Conservation (phyloP, 1,140 invertebrate genomes). For the Latrodectus geometricus region DNA sequence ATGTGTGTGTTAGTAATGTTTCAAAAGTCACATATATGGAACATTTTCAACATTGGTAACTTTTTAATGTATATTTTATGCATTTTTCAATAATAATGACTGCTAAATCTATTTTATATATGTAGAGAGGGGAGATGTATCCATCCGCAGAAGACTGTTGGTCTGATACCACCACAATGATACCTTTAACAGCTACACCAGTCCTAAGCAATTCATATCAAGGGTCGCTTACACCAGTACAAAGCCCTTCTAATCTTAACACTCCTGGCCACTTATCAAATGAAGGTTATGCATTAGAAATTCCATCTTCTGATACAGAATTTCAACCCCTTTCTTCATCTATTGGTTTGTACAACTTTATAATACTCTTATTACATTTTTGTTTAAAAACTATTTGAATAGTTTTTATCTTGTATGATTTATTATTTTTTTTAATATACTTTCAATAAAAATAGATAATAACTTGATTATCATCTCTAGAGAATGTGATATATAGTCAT, state of each 20-base stretch:
- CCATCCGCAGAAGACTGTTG: slow-evolving; percentile 45
- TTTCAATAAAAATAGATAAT: too few relatives aligned
- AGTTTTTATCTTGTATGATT: too few relatives aligned
- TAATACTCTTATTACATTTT: background rate
- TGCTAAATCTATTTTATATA: background rate
- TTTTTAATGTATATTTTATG: background rate
- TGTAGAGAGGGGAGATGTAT: slow-evolving; percentile 41
- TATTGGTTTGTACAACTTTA: slow-evolving; percentile 6
- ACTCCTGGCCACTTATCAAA: background rate
- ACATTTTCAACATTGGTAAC: background rate
- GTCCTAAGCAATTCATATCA: slow-evolving; percentile 7
- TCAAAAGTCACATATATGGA: too few relatives aligned
- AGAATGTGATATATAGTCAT: too few relatives aligned
- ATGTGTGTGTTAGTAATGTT: too few relatives aligned
- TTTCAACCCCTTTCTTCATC: slow-evolving; percentile 21
- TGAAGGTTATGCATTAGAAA: background rate
- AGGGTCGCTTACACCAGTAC: background rate
- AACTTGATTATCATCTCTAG: too few relatives aligned
- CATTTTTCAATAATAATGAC: background rate
- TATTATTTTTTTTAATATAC: too few relatives aligned
- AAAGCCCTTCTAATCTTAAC: slow-evolving; percentile 5
- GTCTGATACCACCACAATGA: slow-evolving; percentile 34
- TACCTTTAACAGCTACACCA: slow-evolving; percentile 11
- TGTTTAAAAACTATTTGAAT: background rate
- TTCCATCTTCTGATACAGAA: slow-evolving; percentile 14